Evolutionary conservation across 1,140 invertebrate genomes (phyloP), one percentile per base, ranked within the genome.

Genomic region (Trialeurodes vaporariorum): DNA sequence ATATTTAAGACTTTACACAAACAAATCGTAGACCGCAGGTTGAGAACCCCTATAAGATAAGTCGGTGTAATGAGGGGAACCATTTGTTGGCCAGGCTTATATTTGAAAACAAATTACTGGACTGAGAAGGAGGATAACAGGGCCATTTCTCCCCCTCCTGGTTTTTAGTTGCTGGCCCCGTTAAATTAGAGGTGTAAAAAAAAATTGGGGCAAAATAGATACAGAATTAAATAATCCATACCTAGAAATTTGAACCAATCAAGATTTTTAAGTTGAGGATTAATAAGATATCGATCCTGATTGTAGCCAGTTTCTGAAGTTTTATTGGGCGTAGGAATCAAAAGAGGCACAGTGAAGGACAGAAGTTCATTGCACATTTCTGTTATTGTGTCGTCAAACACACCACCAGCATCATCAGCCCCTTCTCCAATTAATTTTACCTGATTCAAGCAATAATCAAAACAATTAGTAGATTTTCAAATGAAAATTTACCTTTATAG

Each of bases 311-410:
- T 79, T 68, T 85, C 83, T 73, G 83, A 81, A 0, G 78, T 67
- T 2, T 82, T 79, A 74, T 85, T 85, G 13, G 83, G 84, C 2
- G 83, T 84, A 11, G 82, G 82, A 17, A 84, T 77, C 22, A 85
- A 75, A 22, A 84, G 75, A 25, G 82, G 81, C 0, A 85, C 80
- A 2, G 75, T 73, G 2, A 80, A 81, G 22, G 75, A 78, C 22
- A 78, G 76, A 13, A 85, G 78, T 76, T 85, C 84, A 70, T 82
- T 78, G 72, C 86, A 87, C 84, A 87, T 87, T 74, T 87, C 85
- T 2, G 86, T 87, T 27, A 88, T 86, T 1, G 85, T 87, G 75
- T 87, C 86, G 76, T 87, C 86, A 79, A 87, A 88, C 17, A 87
- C 86, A 23, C 86, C 86, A 0, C 85, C 82, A 23, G 86, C 86